Conservation (phyloP, 1,140 invertebrate genomes). For the Drosophila tsacasi region DNA sequence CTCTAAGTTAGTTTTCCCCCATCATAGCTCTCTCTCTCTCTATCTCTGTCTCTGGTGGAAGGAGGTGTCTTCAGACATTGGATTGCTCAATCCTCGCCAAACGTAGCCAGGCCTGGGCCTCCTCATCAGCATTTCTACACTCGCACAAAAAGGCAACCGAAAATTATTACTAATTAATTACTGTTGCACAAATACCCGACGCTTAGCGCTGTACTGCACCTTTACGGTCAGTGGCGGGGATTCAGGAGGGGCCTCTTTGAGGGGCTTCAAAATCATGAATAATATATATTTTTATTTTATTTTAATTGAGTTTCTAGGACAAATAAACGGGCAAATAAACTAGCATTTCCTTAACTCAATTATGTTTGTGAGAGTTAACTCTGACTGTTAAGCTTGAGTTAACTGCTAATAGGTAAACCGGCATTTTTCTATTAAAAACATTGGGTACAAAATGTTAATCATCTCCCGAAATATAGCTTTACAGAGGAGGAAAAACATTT, state of each 20-base stretch:
- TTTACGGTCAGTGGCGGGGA: background rate
- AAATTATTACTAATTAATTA: constrained; percentile 73
- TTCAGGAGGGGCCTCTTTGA: background rate
- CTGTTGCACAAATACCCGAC: constrained; percentile 62
- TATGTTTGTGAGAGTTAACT: too few relatives aligned
- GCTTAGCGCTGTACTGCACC: constrained; percentile 13
- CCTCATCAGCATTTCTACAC: constrained; percentile 50
- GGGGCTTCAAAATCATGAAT: background rate
- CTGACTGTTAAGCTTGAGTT: too few relatives aligned
- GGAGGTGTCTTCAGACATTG: background rate
- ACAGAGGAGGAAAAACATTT: background rate
- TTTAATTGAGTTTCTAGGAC: too few relatives aligned
- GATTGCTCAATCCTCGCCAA: constrained; percentile 26
- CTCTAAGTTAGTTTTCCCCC: background rate
- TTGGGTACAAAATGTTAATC: too few relatives aligned
- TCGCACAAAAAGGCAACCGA: constrained; percentile 36
- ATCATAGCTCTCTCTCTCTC: background rate
- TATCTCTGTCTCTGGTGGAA: too few relatives aligned
- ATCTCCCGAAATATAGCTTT: background rate
- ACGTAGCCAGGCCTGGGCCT: constrained; percentile 34
- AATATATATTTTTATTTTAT: background rate
- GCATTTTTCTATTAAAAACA: too few relatives aligned
- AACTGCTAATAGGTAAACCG: too few relatives aligned
- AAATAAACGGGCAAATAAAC: too few relatives aligned
- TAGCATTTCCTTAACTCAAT: too few relatives aligned